Conservation (phyloP, 2,888 invertebrate species). For the Suillia variegata region DNA sequence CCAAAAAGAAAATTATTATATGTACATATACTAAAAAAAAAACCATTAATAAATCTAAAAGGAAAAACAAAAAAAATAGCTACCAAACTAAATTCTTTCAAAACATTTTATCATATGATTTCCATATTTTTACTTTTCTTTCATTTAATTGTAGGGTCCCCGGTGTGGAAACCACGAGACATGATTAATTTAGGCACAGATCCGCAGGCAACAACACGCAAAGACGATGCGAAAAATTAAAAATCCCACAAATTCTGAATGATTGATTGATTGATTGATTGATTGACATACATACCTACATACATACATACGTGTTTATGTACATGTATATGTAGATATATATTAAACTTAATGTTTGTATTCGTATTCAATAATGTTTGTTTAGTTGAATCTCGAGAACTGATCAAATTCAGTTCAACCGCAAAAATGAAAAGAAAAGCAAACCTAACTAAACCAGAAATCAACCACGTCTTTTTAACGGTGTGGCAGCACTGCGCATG, state of each 20-base stretch:
- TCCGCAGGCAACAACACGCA: conserved; percentile 63
- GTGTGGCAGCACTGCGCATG: too few relatives aligned
- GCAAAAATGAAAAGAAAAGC: too few relatives aligned
- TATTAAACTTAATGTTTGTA: too few relatives aligned
- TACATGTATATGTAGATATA: conserved; percentile 9
- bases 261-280: not conserved
- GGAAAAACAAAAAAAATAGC: conserved; percentile 25
- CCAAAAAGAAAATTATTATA: not conserved
- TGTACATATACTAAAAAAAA: conserved; percentile 16
- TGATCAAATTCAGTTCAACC: too few relatives aligned
- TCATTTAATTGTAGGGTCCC: conserved; percentile 85
- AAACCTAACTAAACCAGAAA: too few relatives aligned
- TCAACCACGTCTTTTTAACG: too few relatives aligned
- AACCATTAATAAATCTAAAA: conserved; percentile 25
- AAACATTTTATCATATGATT: conserved; percentile 60
- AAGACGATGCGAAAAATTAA: conserved; percentile 63
- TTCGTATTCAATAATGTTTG: too few relatives aligned
- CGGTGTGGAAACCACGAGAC: conserved; percentile 98
- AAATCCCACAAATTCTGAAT: too few relatives aligned
- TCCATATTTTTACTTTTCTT: conserved; percentile 62
- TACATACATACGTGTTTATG: too few relatives aligned
- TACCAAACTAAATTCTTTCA: conserved; percentile 42
- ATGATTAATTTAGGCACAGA: conserved; percentile 69
- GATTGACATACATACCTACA: too few relatives aligned
- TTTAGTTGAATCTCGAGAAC: too few relatives aligned